Evolutionary conservation across 2,113 vertebrate species (phyloP), one percentile per base, ranked within the genome.

Genomic region (Gallinago jamesoni): DNA sequence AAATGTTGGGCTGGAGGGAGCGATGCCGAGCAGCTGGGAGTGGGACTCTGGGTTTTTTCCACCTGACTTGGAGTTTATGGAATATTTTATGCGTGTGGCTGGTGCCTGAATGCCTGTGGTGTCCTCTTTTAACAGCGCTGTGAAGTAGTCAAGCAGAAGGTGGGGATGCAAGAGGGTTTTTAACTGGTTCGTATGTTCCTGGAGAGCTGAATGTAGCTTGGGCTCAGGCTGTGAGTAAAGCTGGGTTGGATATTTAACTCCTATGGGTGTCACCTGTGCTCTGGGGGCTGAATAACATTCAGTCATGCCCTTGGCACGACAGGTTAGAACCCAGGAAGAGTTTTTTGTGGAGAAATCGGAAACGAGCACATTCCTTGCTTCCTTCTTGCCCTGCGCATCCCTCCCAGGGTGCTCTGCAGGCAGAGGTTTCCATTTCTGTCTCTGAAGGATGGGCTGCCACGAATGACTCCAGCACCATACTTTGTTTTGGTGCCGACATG

Each of bases 1-100:
- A 48, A 69, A 77, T 14, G 55, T 17, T 55, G 30, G 30, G 50
- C n/a, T 68, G 62, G 41, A 78, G 16, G 31, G 24, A 60, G 52
- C 0, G 0, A 25, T 37, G 43, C 0, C 0, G 28, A 70, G 33
- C 14, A 52, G 14, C 14, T 81, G 52, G 31, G 30, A 66, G 6
- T 1, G 3, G 35, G 48, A n/a, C 17, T 48, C 33, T 24, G 3
- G 5, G 3, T 75, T 12, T 79, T 48, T 90, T 48, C 19, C 5
- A 15, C 33, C 14, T n/a, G 31, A 8, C 7, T 18, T 56, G 37
- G 33, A 39, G 37, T 18, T 56, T 1, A 19, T 15, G 28, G 45
- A 33, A 6, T 21, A 5, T 7, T 75, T 33, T 2, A 5, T 37
- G n/a, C 4, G 4, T 0, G 2, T 79, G 56, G 37, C 24, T 74